Evolutionary conservation across 1,140 invertebrate species (phyloP).

Genomic region (Maniola jurtina): DNA sequence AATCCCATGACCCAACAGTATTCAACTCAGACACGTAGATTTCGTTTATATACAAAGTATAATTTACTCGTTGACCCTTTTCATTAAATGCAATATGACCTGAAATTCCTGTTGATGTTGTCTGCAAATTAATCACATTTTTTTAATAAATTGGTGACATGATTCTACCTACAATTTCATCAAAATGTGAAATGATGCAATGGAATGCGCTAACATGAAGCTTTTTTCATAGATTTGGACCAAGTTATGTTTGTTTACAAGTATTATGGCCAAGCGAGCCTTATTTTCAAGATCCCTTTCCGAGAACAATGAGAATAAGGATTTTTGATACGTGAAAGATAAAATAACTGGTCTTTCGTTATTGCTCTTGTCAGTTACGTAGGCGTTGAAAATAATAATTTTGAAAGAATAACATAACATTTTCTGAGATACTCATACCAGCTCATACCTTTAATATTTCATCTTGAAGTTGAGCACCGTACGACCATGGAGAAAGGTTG

Average conservation of each 20-base stretch:
- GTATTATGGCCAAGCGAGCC: no score
- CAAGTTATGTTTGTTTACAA: no score
- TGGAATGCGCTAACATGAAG: no score
- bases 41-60: slow-evolving; percentile 62
- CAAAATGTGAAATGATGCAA: no score
- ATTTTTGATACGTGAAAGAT: no score
- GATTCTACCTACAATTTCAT: neutral
- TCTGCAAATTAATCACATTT: slow-evolving; percentile 41
- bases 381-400: neutral
- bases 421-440: no score
- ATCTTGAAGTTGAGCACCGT: slow-evolving; percentile 53
- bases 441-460: slow-evolving; percentile 54
- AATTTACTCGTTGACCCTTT: slow-evolving; percentile 59
- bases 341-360: neutral
- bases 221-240: no score
- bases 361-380: neutral
- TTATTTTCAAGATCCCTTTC: no score
- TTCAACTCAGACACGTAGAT: slow-evolving; percentile 45
- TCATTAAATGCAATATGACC: slow-evolving; percentile 62
- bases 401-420: neutral
- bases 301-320: no score
- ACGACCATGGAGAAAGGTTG: slow-evolving; percentile 43
- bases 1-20: slow-evolving; percentile 58
- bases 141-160: neutral
- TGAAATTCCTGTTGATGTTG: slow-evolving; percentile 51